Evolutionary conservation across 2,113 vertebrate species (phyloP).

Genomic region (Perccottus glenii): DNA sequence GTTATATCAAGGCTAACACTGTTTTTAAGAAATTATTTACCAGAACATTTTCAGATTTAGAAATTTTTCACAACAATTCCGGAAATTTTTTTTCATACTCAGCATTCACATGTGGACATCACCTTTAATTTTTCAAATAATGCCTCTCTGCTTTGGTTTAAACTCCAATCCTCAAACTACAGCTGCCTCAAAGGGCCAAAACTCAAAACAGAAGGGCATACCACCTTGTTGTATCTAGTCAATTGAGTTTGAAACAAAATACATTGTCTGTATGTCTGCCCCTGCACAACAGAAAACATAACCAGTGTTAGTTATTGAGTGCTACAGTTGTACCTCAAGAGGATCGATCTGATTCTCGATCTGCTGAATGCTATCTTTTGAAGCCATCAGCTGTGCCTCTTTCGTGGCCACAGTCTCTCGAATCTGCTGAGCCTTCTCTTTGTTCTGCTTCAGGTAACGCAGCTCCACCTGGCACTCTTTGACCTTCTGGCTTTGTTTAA

Average conservation of each 20-base stretch:
- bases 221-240: too few species aligned
- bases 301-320: not conserved
- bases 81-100: too few species aligned
- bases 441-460: constrained; percentile 93
- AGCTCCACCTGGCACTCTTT: constrained; percentile 90
- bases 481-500: constrained; percentile 83
- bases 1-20: too few species aligned
- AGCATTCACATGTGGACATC: too few species aligned
- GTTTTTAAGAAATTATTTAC: too few species aligned
- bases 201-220: too few species aligned
- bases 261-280: too few species aligned
- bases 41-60: not conserved
- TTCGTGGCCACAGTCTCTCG: constrained; percentile 82
- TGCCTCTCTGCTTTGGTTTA: too few species aligned
- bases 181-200: too few species aligned
- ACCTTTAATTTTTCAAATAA: too few species aligned
- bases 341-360: constrained; percentile 90
- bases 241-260: too few species aligned
- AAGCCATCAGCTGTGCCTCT: constrained; percentile 87
- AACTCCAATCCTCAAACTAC: too few species aligned
- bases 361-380: constrained; percentile 85
- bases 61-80: not conserved
- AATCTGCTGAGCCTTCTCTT: constrained; percentile 93
- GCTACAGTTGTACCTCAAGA: constrained; percentile 82
- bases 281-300: not conserved